Evolutionary conservation across 2,113 vertebrate genomes (phyloP).

Genomic region (Ahaetulla prasina): DNA sequence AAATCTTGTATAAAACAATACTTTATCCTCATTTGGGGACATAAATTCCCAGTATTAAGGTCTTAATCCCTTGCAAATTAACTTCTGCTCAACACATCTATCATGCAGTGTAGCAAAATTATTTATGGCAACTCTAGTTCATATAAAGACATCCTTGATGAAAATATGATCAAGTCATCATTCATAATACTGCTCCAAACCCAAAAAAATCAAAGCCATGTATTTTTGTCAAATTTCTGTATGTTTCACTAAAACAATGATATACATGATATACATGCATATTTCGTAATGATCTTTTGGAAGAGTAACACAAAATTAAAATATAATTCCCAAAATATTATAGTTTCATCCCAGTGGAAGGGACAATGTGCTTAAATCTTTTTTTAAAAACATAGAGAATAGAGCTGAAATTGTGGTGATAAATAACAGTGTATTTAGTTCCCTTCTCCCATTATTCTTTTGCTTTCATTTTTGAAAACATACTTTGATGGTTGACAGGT

Average conservation of each 20-base stretch:
- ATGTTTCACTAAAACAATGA: not conserved
- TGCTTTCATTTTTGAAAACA: constrained; percentile 38
- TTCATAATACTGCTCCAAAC: not conserved
- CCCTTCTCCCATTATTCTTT: constrained; percentile 3
- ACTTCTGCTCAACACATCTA: not conserved
- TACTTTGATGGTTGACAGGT: constrained; percentile 31
- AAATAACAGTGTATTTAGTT: constrained; percentile 38
- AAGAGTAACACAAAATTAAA: not conserved
- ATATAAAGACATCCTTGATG: not conserved
- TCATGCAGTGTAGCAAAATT: not conserved
- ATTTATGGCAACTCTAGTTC: not conserved
- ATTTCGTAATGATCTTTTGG: not conserved
- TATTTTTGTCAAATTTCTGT: not conserved
- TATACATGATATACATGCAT: not conserved
- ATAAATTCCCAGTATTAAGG: not conserved
- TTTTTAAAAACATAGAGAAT: constrained; percentile 36
- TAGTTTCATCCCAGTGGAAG: not conserved
- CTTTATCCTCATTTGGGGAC: not conserved
- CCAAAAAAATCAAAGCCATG: not conserved
- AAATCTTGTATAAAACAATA: no score
- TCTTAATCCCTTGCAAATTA: not conserved
- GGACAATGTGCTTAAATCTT: constrained; percentile 15
- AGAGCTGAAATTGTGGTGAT: constrained; percentile 46
- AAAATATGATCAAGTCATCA: not conserved
- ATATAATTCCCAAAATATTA: not conserved